Evolutionary conservation across 2,797 vertebrate species (phyloP).

Genomic region (Alectoris magna): DNA sequence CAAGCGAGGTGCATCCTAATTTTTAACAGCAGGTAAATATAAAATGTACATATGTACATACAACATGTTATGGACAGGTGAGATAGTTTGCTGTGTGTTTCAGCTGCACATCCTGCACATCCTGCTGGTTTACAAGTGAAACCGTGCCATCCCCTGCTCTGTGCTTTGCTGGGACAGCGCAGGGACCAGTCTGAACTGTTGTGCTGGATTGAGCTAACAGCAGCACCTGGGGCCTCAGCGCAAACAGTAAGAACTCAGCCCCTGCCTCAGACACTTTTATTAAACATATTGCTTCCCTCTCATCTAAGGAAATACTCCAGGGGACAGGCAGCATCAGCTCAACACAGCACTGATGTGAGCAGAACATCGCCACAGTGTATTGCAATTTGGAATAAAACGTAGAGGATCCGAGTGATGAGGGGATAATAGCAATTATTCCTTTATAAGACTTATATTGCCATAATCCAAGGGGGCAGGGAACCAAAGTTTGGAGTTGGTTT

Average conservation of each 20-base stretch:
- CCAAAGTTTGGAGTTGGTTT: neutral
- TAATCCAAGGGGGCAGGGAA: neutral
- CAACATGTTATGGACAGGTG: too few relatives aligned
- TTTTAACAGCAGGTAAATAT: neutral
- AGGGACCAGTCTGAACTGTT: neutral
- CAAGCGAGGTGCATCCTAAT: neutral
- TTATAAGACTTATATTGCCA: neutral
- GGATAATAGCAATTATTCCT: neutral
- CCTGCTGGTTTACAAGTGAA: neutral
- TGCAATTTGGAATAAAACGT: neutral
- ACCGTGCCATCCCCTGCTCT: neutral
- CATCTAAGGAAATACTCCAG: neutral
- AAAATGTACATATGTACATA: neutral
- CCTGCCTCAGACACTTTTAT: neutral
- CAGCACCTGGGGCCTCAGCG: neutral
- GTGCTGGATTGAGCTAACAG: neutral
- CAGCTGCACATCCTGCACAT: neutral
- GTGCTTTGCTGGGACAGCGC: fast-evolving
- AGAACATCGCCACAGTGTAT: fast-evolving
- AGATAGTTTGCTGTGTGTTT: too few relatives aligned
- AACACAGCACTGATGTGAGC: neutral
- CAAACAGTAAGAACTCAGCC: neutral
- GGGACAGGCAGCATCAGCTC: neutral
- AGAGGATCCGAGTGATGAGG: neutral
- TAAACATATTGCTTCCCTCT: neutral